Percentiles rank a stretch among this genome's conserved stretches.
These are phyloP conservation scores for Triplophysa tibetana DNA, from an alignment of 2,113 vertebrate species.

Conservation along the genomic window DNA sequence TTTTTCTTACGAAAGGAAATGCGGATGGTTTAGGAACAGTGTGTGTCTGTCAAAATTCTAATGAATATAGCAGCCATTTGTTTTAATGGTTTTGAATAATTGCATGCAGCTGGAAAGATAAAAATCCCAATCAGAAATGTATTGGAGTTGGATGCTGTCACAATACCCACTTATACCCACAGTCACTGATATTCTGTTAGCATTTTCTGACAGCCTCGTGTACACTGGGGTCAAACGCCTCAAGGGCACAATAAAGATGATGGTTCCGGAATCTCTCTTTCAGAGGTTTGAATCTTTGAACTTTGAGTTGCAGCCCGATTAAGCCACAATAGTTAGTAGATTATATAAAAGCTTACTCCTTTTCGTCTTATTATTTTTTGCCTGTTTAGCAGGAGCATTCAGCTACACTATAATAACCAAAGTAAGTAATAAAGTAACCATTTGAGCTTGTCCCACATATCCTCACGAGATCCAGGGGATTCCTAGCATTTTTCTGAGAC, in stretches of 20 bases:
- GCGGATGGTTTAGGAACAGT: constrained; percentile 10
- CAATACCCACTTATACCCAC: no score
- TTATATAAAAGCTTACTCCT: background rate
- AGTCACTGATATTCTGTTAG: no score
- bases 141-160: no score
- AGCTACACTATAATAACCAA: background rate
- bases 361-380: background rate
- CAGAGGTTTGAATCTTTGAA: background rate
- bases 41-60: background rate
- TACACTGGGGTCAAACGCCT: background rate
- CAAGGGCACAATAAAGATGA: background rate
- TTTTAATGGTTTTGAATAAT: constrained; percentile 18
- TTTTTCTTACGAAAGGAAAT: background rate
- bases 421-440: background rate
- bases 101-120: background rate
- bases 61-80: constrained; percentile 12
- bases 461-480: background rate
- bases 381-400: background rate
- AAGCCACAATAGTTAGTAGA: background rate
- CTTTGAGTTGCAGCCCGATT: background rate
- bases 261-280: background rate
- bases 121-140: background rate
- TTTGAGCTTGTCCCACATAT: background rate
- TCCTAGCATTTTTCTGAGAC: background rate
- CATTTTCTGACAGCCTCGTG: no score